phyloP scores from a whole-genome alignment of 2,797 vertebrate species.

The Tragopan temminckii region DNA sequence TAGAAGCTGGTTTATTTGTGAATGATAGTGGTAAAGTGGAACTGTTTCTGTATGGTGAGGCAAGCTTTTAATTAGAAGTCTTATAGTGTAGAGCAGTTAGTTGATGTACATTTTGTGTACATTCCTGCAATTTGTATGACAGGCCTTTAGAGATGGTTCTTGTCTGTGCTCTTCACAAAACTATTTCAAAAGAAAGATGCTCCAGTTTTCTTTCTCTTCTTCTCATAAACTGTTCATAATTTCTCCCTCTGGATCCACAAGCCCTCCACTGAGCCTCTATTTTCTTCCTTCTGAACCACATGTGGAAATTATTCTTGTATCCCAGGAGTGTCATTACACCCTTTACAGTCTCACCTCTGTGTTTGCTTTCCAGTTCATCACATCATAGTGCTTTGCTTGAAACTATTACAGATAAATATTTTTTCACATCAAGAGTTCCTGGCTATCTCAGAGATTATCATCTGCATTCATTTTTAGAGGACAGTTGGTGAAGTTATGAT shows the following conservation, averaged over 20 bases:
- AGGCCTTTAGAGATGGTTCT: not conserved
- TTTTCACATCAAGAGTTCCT: not conserved
- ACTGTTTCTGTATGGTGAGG: not conserved
- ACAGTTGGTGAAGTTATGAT: not conserved
- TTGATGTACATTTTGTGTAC: not conserved
- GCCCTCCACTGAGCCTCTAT: not conserved
- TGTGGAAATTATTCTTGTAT: not conserved
- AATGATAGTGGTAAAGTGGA: accelerated
- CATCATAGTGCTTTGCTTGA: not conserved
- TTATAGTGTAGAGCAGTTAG: accelerated
- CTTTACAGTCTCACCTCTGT: not conserved
- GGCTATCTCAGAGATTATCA: not conserved
- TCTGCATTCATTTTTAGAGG: not conserved
- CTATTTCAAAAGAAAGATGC: not conserved
- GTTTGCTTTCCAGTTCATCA: not conserved
- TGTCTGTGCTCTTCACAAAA: not conserved
- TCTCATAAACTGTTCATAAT: not conserved
- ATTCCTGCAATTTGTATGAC: not conserved
- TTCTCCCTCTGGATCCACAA: not conserved
- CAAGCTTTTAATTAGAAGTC: not conserved
- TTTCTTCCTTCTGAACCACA: not conserved
- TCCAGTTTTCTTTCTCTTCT: not conserved
- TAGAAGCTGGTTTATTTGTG: not conserved
- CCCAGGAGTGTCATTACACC: not conserved
- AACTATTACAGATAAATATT: not conserved